Evolutionary conservation across 2,113 vertebrate genomes (phyloP), one percentile per base, ranked within the genome.

Genomic region (Megaceryle maxima): DNA sequence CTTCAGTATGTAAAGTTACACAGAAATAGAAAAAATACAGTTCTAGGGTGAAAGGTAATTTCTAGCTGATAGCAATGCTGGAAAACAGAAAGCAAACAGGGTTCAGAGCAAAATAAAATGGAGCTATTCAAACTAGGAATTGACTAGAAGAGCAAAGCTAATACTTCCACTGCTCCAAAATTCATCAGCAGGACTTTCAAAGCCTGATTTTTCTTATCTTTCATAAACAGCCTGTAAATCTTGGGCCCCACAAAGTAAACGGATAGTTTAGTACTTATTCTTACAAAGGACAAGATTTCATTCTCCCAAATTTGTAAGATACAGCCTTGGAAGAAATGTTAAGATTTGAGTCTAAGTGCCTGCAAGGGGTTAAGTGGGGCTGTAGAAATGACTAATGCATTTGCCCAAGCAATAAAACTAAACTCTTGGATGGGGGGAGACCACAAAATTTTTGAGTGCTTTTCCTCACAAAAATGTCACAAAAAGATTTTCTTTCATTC

Each of bases 381-480:
- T 83, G 67, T 77, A 90, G 90, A 91, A 95, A 95, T 96, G 93
- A 95, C 59, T 97, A 74, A 91, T 77, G 78, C 5, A 82, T 91
- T 94, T 85, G 37, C 57, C 63, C 60, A 82, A 88, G 93, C 63
- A 83, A 90, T 94, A 96, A 95, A 96, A 79, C 67, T 43, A 31
- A 86, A 69, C 50, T 89, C 83, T 87, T 87, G 10, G 9, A 21
- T 14, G 33, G 35, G 28, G 69, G 41, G 13, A 88, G 20, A 83
- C 78, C 18, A 10, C 48, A 93, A 67, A 91, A 86, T 86, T 91
- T 95, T 89, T 69, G 50, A 96, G 50, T 83, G 67, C 59, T 55
- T 90, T 93, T 94, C 87, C 92, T 87, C 81, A 80, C 81, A 96
- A 91, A 95, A 96, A 87, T 57, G 87, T 92, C 93, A 96, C 53